A percentile compares a stretch with the other conserved stretches of the same genome.
These are phyloP conservation scores for Lanius ludovicianus DNA, from an alignment of 2,113 vertebrate species.

Conservation along the genomic window DNA sequence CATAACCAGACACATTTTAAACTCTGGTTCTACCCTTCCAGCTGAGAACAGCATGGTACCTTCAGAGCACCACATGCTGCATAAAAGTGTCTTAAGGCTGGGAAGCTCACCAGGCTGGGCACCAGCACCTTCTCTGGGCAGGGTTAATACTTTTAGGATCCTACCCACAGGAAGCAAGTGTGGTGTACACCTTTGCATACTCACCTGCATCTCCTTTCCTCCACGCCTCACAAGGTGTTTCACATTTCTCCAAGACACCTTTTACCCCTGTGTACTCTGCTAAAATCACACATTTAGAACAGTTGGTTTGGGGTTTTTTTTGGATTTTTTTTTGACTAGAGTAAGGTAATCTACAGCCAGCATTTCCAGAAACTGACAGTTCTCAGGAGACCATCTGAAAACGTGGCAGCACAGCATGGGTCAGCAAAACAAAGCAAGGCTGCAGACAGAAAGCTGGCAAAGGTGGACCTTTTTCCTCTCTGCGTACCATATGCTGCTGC, in stretches of 20 bases:
- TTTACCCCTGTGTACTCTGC: neutral
- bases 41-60: neutral
- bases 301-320: neutral
- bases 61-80: neutral
- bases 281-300: neutral
- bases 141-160: neutral
- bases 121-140: neutral
- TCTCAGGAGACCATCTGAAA: constrained; percentile 42
- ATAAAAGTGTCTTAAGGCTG: neutral
- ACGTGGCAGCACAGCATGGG: neutral
- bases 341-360: neutral
- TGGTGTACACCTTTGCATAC: neutral
- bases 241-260: neutral
- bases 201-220: neutral
- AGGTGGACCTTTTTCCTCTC: neutral
- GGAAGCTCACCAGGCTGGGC: neutral
- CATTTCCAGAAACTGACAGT: constrained; percentile 12
- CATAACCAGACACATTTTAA: neutral
- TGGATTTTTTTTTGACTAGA: neutral
- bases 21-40: neutral
- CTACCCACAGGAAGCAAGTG: neutral
- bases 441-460: constrained; percentile 48
- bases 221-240: neutral
- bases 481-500: constrained; percentile 24
- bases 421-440: constrained; percentile 17